Base-by-base conservation (phyloP, 2,113 vertebrate species). In the Gopherus flavomarginatus region DNA sequence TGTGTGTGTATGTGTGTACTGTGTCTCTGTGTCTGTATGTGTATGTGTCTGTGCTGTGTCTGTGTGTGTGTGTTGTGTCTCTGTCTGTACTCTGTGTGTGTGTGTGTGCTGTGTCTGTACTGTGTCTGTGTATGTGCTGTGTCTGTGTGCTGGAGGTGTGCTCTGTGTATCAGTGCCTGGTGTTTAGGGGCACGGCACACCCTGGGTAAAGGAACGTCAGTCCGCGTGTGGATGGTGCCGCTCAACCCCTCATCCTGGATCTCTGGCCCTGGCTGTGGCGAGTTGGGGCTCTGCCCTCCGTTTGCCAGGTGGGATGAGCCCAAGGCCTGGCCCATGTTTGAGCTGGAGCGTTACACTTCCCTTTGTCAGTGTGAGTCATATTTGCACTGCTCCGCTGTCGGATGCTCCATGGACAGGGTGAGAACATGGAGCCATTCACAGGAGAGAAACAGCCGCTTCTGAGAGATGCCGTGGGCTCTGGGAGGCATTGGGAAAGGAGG, bases 401-500 rank as follows among this genome's bases (percentile, higher is more conserved):
- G 81, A 86, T 10, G n/a, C 31, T 21, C 12, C 29, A 27, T n/a
- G 42, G 75, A 59, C 88, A 57, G 62, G 84, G 42, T 75, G 24
- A 86, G n/a, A 38, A 13, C 52, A 56, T 80, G 83, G 27, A 5
- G 8, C 65, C 89, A 42, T 6, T 35, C 38, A 69, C 35, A 29
- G 56, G 65, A n/a, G 65, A 69, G 65, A n/a, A 3, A n/a, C 65
- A n/a, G 16, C 65, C 21, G 65, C 19, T 72, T 38, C 65, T 7
- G 16, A 38, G 65, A 0, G 0, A 24, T 54, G 12, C 83, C 29
- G 13, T 35, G 62, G 50, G 47, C 88, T 79, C 42, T 83, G 49
- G 49, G 72, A 38, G 42, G 1, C 0, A 0, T 88, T 87, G 8
- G 0, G 14, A 16, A n/a, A 6, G 16, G 11, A 5, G 9, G 44